These are phyloP conservation scores for Oligia fasciuncula DNA, from an alignment of 2,888 invertebrate genomes.

Conservation along the genomic window DNA sequence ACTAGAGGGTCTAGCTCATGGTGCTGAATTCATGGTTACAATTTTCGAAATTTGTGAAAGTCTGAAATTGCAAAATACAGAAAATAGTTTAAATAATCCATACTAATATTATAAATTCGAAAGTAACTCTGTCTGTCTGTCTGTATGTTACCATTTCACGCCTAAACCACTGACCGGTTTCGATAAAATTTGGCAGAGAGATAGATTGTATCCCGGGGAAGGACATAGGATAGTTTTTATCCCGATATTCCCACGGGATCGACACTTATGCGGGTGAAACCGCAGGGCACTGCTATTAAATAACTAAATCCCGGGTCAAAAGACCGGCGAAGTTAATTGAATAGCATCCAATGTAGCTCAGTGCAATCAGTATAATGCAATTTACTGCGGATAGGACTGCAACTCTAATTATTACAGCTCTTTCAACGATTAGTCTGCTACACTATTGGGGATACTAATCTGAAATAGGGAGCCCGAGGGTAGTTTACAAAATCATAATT, in stretches of 20 bases:
- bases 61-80: not conserved
- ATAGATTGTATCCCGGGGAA: no score
- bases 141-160: no score
- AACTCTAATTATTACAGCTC: constrained; percentile 26
- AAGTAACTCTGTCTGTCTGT: no score
- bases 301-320: not conserved
- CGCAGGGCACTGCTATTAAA: not conserved
- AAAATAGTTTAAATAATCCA: not conserved
- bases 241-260: no score
- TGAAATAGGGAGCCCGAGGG: constrained; percentile 4
- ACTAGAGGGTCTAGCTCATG: no score
- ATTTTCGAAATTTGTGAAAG: no score
- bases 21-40: no score
- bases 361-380: constrained; percentile 45
- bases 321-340: constrained; percentile 21
- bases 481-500: constrained; percentile 25
- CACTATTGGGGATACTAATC: constrained; percentile 13
- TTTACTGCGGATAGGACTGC: constrained; percentile 20
- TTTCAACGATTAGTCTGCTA: constrained; percentile 14
- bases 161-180: no score
- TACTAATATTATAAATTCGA: no score
- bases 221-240: no score
- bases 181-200: no score
- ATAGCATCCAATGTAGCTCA: constrained; percentile 6
- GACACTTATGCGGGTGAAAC: no score